A percentile compares a stretch with the other conserved stretches of the same genome.
Conservation (phyloP, 2,113 vertebrate genomes). For the Mellivora capensis region DNA sequence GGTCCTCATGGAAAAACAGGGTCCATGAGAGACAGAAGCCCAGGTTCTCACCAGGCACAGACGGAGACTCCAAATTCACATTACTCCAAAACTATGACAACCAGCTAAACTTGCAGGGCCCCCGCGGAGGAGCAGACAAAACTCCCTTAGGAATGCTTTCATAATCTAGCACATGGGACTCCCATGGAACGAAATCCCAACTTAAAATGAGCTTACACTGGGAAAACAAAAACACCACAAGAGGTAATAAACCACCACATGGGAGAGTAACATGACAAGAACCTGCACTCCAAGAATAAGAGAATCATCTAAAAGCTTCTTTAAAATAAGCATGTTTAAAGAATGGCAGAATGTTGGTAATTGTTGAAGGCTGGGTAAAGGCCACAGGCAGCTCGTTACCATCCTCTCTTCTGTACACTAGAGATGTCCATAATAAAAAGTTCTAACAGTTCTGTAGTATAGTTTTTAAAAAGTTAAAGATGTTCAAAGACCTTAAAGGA, state of each 20-base stretch:
- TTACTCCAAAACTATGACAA: neutral
- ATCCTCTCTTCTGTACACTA: neutral
- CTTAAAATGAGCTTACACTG: neutral
- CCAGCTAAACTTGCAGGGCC: neutral
- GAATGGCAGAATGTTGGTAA: neutral
- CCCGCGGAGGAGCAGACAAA: neutral
- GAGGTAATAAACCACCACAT: neutral
- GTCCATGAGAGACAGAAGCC: neutral
- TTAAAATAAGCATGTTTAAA: neutral
- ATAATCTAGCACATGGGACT: neutral
- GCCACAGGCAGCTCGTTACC: neutral
- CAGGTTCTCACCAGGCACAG: neutral
- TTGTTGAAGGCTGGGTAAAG: neutral
- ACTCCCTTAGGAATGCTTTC: neutral
- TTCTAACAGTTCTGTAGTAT: neutral
- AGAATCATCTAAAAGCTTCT: neutral
- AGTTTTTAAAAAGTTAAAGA: conserved; percentile 30
- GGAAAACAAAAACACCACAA: neutral
- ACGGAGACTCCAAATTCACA: neutral
- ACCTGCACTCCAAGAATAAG: neutral
- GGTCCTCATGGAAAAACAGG: neutral
- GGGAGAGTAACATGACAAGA: neutral
- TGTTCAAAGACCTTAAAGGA: neutral
- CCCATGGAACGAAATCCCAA: neutral
- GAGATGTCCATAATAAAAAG: neutral